Evolutionary conservation across 2,797 vertebrate species (phyloP), one percentile per base, ranked within the genome.

Genomic region (Manis crassicaudata): DNA sequence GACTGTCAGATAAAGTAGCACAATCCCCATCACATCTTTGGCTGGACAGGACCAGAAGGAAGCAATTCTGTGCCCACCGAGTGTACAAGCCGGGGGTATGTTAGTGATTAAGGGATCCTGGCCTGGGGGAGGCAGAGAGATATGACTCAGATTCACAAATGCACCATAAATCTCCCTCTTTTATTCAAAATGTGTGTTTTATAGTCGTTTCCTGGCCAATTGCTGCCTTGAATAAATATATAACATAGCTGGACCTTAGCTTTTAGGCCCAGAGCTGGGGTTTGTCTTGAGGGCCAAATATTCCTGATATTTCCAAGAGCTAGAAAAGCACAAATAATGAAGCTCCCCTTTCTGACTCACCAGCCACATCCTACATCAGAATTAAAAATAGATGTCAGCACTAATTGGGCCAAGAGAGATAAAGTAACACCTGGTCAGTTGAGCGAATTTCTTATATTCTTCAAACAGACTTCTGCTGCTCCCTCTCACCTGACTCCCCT

Each of bases 141-240:
- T 98, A 98, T 98, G 98, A 98, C 98, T 98, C 98, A 98, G 98
- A 98, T 98, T 98, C 81, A 40, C 98, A 98, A 98, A 98, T 98
- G 97, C 97, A 95, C 96, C 98, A 98, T 99, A 99, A 99, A 99
- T 99, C 98, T 98, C 98, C 97, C 84, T 94, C 92, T 98, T 98
- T 98, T 98, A 98, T 98, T 98, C 98, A 97, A 98, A 99, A 98
- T 98, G 98, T 98, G 98, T 98, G 98, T 97, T 98, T 98, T 98
- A 98, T 98, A 97, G 98, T 97, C 93, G 37, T 98, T 98, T 98
- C 98, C 98, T 98, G 98, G 98, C 98, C 98, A 98, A 98, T 98
- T 97, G 97, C 98, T 98, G 98, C 98, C 98, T 98, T 0, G 76
- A 96, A 98, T 98, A 98, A 98, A 98, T 98, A 98, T 97, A 98